These are phyloP conservation scores for Antitype chi DNA, from an alignment of 2,888 invertebrate genomes.

Conservation along the genomic window DNA sequence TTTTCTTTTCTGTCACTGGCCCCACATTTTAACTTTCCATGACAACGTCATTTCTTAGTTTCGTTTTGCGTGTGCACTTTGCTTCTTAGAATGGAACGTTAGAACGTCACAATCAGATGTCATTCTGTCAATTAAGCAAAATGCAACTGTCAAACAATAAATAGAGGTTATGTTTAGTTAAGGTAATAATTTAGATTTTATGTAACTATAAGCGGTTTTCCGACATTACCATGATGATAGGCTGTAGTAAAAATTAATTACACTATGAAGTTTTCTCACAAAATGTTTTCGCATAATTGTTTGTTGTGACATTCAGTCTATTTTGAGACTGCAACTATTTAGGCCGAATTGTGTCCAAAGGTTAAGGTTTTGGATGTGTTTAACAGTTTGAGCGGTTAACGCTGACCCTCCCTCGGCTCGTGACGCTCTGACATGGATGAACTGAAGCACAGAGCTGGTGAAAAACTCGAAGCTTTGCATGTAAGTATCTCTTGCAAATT, in stretches of 20 bases:
- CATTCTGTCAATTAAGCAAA: slow-evolving; percentile 54
- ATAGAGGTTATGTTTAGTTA: slow-evolving; percentile 82
- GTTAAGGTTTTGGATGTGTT: slow-evolving; percentile 86
- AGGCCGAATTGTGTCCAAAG: slow-evolving; percentile 87
- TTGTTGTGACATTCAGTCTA: slow-evolving; percentile 81
- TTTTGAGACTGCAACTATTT: slow-evolving; percentile 84
- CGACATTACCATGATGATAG: slow-evolving; percentile 57
- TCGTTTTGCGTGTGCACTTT: not conserved
- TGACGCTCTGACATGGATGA: slow-evolving; percentile 85
- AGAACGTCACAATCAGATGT: slow-evolving; percentile 65
- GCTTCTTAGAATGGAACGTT: slow-evolving; percentile 37
- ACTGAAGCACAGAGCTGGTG: slow-evolving; percentile 85
- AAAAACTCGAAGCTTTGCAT: slow-evolving; percentile 87
- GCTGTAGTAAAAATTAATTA: slow-evolving; percentile 48
- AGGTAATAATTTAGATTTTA: slow-evolving; percentile 72
- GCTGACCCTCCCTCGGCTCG: slow-evolving; percentile 75
- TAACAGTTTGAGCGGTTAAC: slow-evolving; percentile 78
- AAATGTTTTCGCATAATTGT: slow-evolving; percentile 65
- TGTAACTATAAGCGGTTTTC: slow-evolving; percentile 62
- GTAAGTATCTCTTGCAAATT: slow-evolving; percentile 79
- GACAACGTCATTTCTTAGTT: not conserved
- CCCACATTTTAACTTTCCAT: too few species aligned
- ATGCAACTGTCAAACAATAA: slow-evolving; percentile 71
- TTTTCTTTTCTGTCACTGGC: too few species aligned
- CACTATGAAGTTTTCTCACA: slow-evolving; percentile 54